Percentiles rank a stretch among this genome's conserved stretches.
phyloP scores from a whole-genome alignment of 2,888 invertebrate genomes.

The Dolichopus griseipennis region DNA sequence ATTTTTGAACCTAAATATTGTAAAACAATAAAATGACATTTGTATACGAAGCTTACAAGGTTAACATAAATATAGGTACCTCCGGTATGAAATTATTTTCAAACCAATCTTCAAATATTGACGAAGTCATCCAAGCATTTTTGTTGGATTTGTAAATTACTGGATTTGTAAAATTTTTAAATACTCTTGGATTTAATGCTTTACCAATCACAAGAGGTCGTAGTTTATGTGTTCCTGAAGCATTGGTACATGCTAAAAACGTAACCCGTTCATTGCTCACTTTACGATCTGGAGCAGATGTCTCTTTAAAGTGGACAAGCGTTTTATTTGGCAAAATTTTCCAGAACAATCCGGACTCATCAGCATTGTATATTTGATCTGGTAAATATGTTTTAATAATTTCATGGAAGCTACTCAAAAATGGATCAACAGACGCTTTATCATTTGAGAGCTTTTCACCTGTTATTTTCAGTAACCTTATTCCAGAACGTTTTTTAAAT shows the following conservation, averaged over 20 bases:
- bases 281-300: slow-evolving; percentile 14
- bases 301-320: slow-evolving; percentile 13
- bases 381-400: neutral
- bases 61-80: neutral
- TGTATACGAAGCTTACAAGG: too few relatives aligned
- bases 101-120: slow-evolving; percentile 23
- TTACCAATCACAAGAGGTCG: slow-evolving; percentile 23
- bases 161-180: slow-evolving; percentile 19
- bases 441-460: too few relatives aligned
- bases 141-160: slow-evolving; percentile 19
- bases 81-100: neutral
- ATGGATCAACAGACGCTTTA: too few relatives aligned
- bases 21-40: too few relatives aligned
- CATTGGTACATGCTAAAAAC: slow-evolving; percentile 24
- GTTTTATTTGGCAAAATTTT: slow-evolving; percentile 19
- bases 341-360: slow-evolving; percentile 22
- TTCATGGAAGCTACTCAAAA: neutral
- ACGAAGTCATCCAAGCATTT: slow-evolving; percentile 21
- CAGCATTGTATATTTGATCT: slow-evolving; percentile 22
- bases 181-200: slow-evolving; percentile 21
- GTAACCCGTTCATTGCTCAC: slow-evolving; percentile 21
- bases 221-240: slow-evolving; percentile 24
- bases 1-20: too few relatives aligned
- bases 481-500: slow-evolving; percentile 12
- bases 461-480: neutral